These are phyloP conservation scores for Iphiclides podalirius DNA, from an alignment of 2,888 invertebrate genomes.

Conservation along the genomic window DNA sequence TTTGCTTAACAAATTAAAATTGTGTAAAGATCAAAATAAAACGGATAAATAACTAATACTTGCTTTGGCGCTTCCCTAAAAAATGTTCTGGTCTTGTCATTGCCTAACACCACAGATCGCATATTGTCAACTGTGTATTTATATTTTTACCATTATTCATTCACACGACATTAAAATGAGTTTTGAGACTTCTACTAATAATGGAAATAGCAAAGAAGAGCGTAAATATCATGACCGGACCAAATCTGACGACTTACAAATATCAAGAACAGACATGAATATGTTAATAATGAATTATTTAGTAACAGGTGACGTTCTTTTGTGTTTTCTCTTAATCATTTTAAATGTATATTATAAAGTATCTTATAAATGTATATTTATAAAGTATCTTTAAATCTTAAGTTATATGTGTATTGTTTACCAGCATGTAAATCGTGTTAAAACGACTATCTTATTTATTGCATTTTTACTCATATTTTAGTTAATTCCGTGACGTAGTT, in stretches of 20 bases:
- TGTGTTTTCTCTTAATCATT: conserved; percentile 4
- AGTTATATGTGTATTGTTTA: too few species aligned
- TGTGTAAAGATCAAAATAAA: too few species aligned
- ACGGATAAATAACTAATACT: too few species aligned
- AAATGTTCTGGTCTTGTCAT: conserved; percentile 27
- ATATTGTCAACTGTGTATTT: conserved; percentile 29
- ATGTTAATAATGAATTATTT: conserved; percentile 99
- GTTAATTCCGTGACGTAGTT: conserved; percentile 2
- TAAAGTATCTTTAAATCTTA: too few species aligned
- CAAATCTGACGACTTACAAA: conserved; percentile 87
- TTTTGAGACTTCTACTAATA: conserved; percentile 56
- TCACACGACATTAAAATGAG: conserved; percentile 50
- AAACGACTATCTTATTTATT: too few species aligned
- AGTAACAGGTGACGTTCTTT: conserved; percentile 87
- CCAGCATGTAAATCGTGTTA: too few species aligned
- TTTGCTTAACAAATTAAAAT: too few species aligned
- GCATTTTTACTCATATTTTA: too few species aligned
- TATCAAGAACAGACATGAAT: conserved; percentile 96
- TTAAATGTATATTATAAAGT: not conserved
- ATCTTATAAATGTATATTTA: conserved; percentile 1
- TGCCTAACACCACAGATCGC: conserved; percentile 33
- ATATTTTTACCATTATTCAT: conserved; percentile 27
- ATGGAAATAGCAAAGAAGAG: conserved; percentile 56
- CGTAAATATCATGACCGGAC: conserved; percentile 85
- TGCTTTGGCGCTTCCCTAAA: too few species aligned